Conservation (phyloP, 2,888 invertebrate genomes). For the Matsumyia berberina region DNA sequence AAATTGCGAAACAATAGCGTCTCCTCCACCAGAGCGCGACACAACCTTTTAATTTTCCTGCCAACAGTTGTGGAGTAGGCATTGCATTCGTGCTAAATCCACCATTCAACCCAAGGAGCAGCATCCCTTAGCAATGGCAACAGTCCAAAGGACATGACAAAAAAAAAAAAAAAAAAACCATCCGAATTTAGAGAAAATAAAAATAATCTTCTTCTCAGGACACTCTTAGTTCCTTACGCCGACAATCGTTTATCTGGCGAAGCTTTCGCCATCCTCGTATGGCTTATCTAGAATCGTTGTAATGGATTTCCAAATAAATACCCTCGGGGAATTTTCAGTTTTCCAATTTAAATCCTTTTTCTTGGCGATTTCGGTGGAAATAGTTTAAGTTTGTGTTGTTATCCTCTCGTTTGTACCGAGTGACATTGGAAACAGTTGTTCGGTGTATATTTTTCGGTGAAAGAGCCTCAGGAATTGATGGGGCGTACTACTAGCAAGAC, state of each 20-base stretch:
- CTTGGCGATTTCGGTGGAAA: conserved; percentile 73
- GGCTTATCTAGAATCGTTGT: conserved; percentile 75
- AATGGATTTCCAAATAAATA: conserved; percentile 76
- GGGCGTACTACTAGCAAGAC: conserved; percentile 37
- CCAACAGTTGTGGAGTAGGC: conserved; percentile 54
- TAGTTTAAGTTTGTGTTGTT: conserved; percentile 73
- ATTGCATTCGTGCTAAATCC: conserved; percentile 46
- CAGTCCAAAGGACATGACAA: conserved; percentile 33
- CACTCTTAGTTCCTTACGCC: conserved; percentile 22
- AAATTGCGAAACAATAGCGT: conserved; percentile 52
- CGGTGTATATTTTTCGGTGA: conserved; percentile 1
- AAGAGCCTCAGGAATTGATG: conserved; percentile 50
- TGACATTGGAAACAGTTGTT: conserved; percentile 33
- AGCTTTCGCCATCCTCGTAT: conserved; percentile 72
- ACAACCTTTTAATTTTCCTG: conserved; percentile 62
- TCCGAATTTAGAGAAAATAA: conserved; percentile 36
- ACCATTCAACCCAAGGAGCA: conserved; percentile 10
- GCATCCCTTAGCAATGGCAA: conserved; percentile 43
- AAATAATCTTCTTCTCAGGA: conserved; percentile 50
- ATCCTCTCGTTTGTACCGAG: conserved; percentile 46
- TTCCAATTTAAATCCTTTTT: conserved; percentile 76
- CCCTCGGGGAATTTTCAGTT: conserved; percentile 74
- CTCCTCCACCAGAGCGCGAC: conserved; percentile 1
- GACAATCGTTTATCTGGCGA: conserved; percentile 66
- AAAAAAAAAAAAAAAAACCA: conserved; percentile 22